Percentiles rank a stretch among this genome's conserved stretches.
phyloP scores from a whole-genome alignment of 2,888 invertebrate species.

The Dusona sp. region DNA sequence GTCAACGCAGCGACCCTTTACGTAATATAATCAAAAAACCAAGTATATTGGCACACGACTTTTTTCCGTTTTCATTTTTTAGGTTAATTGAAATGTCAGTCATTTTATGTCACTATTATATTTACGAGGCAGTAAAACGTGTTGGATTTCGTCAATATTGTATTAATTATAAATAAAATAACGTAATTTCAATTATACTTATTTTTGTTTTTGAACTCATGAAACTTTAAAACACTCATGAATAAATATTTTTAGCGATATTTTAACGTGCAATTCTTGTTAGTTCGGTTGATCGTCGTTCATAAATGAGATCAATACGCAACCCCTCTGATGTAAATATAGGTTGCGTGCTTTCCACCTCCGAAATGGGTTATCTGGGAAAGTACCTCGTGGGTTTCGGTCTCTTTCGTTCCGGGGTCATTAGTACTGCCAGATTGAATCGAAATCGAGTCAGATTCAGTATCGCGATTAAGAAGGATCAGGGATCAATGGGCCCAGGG shows the following conservation, averaged over 20 bases:
- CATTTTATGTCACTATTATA: no score
- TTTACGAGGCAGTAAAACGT: not conserved
- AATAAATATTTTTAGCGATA: not conserved
- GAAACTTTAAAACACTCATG: no score
- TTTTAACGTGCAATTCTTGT: not conserved
- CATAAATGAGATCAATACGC: slow-evolving; percentile 2
- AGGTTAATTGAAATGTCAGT: not conserved
- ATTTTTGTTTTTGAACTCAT: no score
- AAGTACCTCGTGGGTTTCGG: not conserved
- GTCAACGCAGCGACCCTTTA: not conserved
- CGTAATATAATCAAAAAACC: not conserved
- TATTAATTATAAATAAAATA: not conserved
- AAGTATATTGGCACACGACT: not conserved
- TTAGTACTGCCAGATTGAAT: not conserved
- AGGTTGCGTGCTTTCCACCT: not conserved
- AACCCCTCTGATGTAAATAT: not conserved
- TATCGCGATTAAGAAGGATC: not conserved
- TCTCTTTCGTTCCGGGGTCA: not conserved
- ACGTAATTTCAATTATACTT: no score
- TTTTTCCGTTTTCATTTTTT: not conserved
- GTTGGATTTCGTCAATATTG: not conserved
- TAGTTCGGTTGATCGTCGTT: not conserved
- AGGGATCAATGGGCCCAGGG: not conserved
- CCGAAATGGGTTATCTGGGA: not conserved
- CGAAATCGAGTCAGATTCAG: not conserved